Evolutionary conservation across 2,113 vertebrate species (phyloP), one percentile per base, ranked within the genome.

Genomic region (Psephotus haematonotus): DNA sequence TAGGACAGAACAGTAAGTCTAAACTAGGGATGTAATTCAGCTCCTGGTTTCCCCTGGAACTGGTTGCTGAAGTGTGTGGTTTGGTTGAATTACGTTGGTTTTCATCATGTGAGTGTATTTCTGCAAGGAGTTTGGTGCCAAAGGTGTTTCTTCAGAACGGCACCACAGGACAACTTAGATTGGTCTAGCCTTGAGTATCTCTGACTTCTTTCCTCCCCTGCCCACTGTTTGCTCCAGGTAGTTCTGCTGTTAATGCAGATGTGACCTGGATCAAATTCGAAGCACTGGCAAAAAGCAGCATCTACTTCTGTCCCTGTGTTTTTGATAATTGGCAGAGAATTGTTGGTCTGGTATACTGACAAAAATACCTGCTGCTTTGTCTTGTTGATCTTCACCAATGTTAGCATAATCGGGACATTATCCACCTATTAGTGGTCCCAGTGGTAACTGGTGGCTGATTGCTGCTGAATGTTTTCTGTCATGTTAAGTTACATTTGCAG

Each of bases 351-450:
- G 0, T 81, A 18, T 39, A 7, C 13, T 33, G 28, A 70, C 29
- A 67, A 67, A 20, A 79, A 25, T 33, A 9, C 5, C 12, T 17
- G 7, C 44, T 86, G 35, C 41, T 86, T 81, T 83, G 24, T 90
- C 53, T 80, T 39, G 23, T 44, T 88, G 20, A 10, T 67, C 28
- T 78, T 88, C 20, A 37, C 20, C 4, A 2, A 2, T 17, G 39
- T 57, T 77, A 41, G 24, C 0, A 1, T 41, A 43, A 53, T 31
- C 0, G 3, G 70, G 14, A 18, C 5, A 5, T 83, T 59, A 35
- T 20, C 37, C 10, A 4, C 5, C 0, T 74, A 9, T 57, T 24
- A 25, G 0, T 41, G 44, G 15, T 57, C 41, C 20, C 33, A 20
- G 50, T 59, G 44, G 18, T 43, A 35, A 41, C 0, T 7, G 35